A percentile compares a stretch with the other conserved stretches of the same genome.
These are phyloP conservation scores for Drosophila nigrodunni DNA, from an alignment of 1,140 invertebrate species.

Conservation along the genomic window DNA sequence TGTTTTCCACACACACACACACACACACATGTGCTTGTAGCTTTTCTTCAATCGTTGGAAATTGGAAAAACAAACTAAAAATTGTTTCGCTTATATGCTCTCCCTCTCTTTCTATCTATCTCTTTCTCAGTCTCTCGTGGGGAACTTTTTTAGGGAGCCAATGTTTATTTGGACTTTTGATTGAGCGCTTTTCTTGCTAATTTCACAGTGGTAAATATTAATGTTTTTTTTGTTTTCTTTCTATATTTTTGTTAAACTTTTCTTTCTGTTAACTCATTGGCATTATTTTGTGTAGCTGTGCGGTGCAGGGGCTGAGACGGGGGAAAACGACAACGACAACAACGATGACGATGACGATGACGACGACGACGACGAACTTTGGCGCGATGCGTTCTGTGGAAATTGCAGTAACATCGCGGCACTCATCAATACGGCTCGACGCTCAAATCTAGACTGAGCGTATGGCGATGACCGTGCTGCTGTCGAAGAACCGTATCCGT, in stretches of 20 bases:
- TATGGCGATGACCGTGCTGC: conserved; percentile 26
- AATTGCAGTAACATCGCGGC: conserved; percentile 63
- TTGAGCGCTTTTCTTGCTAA: conserved; percentile 25
- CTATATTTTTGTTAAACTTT: conserved; percentile 1
- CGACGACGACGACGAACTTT: conserved; percentile 22
- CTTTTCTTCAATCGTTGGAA: conserved; percentile 11
- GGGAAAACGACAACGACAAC: conserved; percentile 2
- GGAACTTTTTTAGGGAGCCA: not conserved
- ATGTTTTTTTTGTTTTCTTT: not conserved
- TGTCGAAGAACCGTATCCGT: conserved; percentile 28
- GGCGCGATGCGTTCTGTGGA: conserved; percentile 40
- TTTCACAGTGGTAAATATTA: conserved; percentile 15
- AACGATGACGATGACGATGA: conserved; percentile 30
- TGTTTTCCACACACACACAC: conserved; percentile 48
- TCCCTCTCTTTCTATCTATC: not conserved
- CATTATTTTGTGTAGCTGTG: not conserved
- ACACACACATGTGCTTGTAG: not conserved
- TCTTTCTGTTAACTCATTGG: not conserved
- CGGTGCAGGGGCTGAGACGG: not conserved
- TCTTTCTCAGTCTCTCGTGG: not conserved
- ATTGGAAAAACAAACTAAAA: conserved; percentile 32
- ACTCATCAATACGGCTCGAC: conserved; percentile 68
- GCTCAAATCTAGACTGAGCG: conserved; percentile 70
- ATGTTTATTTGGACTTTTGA: conserved; percentile 31
- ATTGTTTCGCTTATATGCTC: conserved; percentile 3